A percentile compares a stretch with the other conserved stretches of the same genome.
phyloP scores from a whole-genome alignment of 2,888 invertebrate species.

The Trachelus tabidus region DNA sequence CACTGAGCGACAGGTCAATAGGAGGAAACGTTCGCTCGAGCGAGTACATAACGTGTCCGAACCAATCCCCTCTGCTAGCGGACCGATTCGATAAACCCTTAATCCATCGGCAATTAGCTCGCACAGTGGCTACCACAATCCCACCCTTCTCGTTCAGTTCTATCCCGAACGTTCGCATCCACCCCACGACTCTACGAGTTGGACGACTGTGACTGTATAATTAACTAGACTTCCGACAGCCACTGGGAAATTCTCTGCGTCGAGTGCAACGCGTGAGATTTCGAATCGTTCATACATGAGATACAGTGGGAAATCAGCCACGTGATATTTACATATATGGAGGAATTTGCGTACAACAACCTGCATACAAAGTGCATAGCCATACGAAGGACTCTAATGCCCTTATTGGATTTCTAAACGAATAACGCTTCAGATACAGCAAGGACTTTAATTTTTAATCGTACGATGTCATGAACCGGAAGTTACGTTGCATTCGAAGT shows the following conservation, averaged over 20 bases:
- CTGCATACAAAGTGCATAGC: too few species aligned
- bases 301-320: neutral
- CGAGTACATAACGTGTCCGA: constrained; percentile 27
- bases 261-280: neutral
- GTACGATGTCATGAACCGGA: neutral
- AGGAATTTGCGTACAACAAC: too few species aligned
- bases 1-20: constrained; percentile 34
- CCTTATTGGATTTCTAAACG: neutral
- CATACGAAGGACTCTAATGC: neutral
- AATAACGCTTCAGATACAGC: neutral
- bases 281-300: neutral
- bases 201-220: constrained; percentile 43
- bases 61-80: constrained; percentile 26
- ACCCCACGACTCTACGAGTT: constrained; percentile 26
- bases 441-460: neutral
- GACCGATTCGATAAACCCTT: constrained; percentile 52
- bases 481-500: neutral
- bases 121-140: constrained; percentile 29
- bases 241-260: constrained; percentile 1
- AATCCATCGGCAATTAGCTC: constrained; percentile 58
- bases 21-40: constrained; percentile 17
- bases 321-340: neutral
- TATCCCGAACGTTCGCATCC: constrained; percentile 5
- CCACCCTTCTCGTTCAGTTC: constrained; percentile 11
- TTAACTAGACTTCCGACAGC: constrained; percentile 39